A percentile compares a stretch with the other conserved stretches of the same genome.
These are phyloP conservation scores for Esox niger DNA, from an alignment of 2,113 vertebrate species.

Conservation along the genomic window DNA sequence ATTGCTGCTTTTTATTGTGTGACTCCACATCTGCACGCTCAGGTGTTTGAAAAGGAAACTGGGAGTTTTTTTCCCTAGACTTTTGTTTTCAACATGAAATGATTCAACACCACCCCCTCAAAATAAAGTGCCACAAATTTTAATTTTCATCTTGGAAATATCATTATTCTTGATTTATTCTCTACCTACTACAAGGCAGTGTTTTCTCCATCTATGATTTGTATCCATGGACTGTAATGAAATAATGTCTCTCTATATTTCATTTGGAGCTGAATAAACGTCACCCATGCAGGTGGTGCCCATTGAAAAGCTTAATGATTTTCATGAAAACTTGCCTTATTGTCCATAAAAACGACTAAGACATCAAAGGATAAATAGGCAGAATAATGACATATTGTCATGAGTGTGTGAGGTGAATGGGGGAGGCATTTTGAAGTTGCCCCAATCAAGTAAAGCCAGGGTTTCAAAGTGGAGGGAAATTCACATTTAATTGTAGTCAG, in stretches of 20 bases:
- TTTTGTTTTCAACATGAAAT: not conserved
- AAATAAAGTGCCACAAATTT: not conserved
- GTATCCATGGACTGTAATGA: constrained; percentile 34
- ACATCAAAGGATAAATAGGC: constrained; percentile 33
- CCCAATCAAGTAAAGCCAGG: constrained; percentile 66
- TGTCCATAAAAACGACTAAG: constrained; percentile 33
- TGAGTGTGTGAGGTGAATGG: constrained; percentile 47
- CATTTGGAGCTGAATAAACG: constrained; percentile 45
- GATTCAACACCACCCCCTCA: no score
- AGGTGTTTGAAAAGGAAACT: constrained; percentile 82
- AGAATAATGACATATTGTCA: constrained; percentile 54
- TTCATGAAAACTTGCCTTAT: constrained; percentile 42
- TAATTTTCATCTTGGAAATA: not conserved
- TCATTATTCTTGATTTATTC: constrained; percentile 36
- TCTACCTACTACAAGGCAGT: constrained; percentile 31
- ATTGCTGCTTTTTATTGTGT: constrained; percentile 76
- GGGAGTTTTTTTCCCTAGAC: constrained; percentile 70
- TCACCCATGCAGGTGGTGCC: constrained; percentile 52
- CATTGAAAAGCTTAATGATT: constrained; percentile 41
- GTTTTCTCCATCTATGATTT: constrained; percentile 37
- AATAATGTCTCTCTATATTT: constrained; percentile 52
- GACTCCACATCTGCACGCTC: constrained; percentile 87
- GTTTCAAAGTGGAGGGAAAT: constrained; percentile 46
- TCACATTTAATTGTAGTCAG: constrained; percentile 70
- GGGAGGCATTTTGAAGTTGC: constrained; percentile 62